Evolutionary conservation across 2,888 invertebrate species (phyloP).

Genomic region (Pogonocherus hispidulus): DNA sequence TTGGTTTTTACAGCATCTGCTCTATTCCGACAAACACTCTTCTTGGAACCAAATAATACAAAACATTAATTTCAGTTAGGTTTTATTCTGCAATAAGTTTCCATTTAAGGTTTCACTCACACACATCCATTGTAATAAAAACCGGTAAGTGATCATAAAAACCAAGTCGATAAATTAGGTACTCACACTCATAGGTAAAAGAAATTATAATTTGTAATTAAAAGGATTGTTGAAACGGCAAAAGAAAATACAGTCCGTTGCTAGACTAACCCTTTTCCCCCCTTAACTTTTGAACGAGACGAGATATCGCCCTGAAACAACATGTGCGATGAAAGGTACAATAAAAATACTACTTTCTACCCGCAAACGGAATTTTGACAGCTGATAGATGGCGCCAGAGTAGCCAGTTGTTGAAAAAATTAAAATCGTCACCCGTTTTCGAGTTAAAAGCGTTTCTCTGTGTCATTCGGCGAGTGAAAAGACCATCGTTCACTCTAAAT

Average conservation of each 20-base stretch:
- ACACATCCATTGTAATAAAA: not conserved
- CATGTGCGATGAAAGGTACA: too few species aligned
- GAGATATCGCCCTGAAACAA: too few species aligned
- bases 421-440: too few species aligned
- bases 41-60: not conserved
- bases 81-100: not conserved
- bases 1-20: not conserved
- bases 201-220: not conserved
- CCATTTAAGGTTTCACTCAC: not conserved
- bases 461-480: too few species aligned
- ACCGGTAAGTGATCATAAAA: not conserved
- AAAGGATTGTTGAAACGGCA: not conserved
- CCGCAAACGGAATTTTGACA: too few species aligned
- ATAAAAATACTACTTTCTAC: too few species aligned
- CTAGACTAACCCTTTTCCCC: too few species aligned
- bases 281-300: too few species aligned
- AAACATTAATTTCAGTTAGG: not conserved
- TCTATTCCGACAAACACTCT: not conserved
- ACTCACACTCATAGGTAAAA: not conserved
- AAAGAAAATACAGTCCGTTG: not conserved
- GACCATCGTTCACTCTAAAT: too few species aligned
- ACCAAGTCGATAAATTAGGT: not conserved
- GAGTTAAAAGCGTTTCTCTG: too few species aligned
- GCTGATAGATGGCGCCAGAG: too few species aligned
- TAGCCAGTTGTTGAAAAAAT: too few species aligned